Evolutionary conservation across 2,797 vertebrate species (phyloP).

Genomic region (Tokudaia tokunoshimensis): DNA sequence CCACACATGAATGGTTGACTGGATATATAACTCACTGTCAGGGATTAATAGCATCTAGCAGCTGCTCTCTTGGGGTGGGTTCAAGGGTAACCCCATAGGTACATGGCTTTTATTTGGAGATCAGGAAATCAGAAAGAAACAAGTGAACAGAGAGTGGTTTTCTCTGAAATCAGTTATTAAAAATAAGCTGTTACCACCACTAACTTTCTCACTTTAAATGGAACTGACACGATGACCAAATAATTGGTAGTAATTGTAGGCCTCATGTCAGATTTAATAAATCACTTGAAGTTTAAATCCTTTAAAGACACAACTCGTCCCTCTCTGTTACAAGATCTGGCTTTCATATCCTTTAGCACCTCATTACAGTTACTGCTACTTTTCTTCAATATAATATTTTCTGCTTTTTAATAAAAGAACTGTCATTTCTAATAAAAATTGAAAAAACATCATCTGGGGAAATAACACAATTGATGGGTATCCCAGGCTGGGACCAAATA

Average conservation of each 20-base stretch:
- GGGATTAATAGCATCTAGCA: constrained; percentile 23
- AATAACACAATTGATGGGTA: constrained; percentile 85
- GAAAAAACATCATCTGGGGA: constrained; percentile 85
- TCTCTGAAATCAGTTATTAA: constrained; percentile 77
- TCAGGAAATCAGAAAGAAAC: constrained; percentile 62
- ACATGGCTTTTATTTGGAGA: constrained; percentile 71
- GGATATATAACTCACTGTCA: neutral
- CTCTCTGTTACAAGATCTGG: constrained; percentile 74
- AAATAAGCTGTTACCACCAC: constrained; percentile 66
- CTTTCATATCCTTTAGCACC: constrained; percentile 82
- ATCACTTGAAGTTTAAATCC: constrained; percentile 76
- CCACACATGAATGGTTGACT: neutral
- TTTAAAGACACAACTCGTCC: constrained; percentile 80
- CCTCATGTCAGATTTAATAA: constrained; percentile 86
- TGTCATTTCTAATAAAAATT: constrained; percentile 90
- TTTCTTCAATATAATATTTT: constrained; percentile 79
- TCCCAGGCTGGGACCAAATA: constrained; percentile 75
- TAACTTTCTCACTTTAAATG: constrained; percentile 81
- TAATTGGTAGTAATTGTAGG: constrained; percentile 89
- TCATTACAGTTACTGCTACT: constrained; percentile 82
- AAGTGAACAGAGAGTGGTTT: constrained; percentile 64
- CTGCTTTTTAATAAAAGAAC: constrained; percentile 89
- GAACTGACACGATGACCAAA: constrained; percentile 85
- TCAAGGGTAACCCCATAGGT: constrained; percentile 60
- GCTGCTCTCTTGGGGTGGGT: constrained; percentile 29